Evolutionary conservation across 2,888 invertebrate genomes (phyloP).

Genomic region (Sphecodes monilicornis): DNA sequence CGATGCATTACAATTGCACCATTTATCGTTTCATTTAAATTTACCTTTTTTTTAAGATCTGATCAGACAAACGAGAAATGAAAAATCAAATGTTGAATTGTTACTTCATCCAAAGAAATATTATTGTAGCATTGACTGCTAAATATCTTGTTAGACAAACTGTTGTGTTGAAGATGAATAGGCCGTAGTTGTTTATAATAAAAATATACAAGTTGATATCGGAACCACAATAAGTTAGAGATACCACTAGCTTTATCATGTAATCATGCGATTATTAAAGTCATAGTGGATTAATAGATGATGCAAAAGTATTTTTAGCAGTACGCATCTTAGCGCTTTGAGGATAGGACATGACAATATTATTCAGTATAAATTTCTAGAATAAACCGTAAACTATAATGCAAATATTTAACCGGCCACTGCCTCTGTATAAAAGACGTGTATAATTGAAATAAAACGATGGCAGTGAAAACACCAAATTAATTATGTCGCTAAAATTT

Average conservation of each 20-base stretch:
- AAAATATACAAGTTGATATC: no score
- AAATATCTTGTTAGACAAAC: neutral
- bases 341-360: slow-evolving; percentile 31
- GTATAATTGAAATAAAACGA: slow-evolving; percentile 31
- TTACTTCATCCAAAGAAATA: neutral
- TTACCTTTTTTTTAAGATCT: neutral
- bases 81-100: neutral
- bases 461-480: slow-evolving; percentile 48
- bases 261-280: neutral
- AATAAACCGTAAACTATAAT: slow-evolving; percentile 36
- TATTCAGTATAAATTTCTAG: slow-evolving; percentile 61
- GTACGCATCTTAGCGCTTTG: neutral
- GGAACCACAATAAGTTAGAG: neutral
- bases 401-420: slow-evolving; percentile 38
- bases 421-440: slow-evolving; percentile 37
- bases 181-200: neutral
- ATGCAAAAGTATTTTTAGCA: neutral
- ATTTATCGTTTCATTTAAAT: neutral
- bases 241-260: neutral
- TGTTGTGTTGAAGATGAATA: neutral
- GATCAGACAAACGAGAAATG: neutral
- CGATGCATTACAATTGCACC: neutral
- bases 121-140: neutral
- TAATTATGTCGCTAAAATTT: slow-evolving; percentile 38
- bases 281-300: neutral